These are phyloP conservation scores for Oithona nana DNA, from an alignment of 2,888 invertebrate species.

Conservation along the genomic window DNA sequence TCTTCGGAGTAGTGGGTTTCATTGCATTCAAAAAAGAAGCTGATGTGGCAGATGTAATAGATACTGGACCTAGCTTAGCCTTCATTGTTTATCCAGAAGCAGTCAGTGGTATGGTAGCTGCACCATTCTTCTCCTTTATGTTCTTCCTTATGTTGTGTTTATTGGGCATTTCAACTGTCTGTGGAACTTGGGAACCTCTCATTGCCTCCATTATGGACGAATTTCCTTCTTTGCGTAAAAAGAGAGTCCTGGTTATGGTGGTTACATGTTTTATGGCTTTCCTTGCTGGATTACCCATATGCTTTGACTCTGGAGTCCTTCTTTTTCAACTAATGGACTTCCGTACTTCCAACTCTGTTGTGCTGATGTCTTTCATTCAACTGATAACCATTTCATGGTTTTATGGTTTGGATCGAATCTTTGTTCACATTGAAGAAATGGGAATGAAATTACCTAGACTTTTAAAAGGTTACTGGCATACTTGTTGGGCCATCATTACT, in stretches of 20 bases:
- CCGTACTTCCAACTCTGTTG: constrained; percentile 52
- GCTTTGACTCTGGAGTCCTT: constrained; percentile 50
- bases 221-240: not conserved
- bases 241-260: constrained; percentile 36
- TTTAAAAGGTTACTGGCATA: constrained; percentile 45
- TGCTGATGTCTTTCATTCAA: constrained; percentile 48
- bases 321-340: constrained; percentile 51
- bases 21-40: constrained; percentile 29
- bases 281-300: constrained; percentile 49
- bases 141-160: constrained; percentile 22
- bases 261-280: constrained; percentile 45
- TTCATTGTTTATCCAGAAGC: constrained; percentile 24
- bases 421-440: not conserved
- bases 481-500: constrained; percentile 47
- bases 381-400: constrained; percentile 44
- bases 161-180: constrained; percentile 32
- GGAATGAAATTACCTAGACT: constrained; percentile 38
- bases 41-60: constrained; percentile 23
- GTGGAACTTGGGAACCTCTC: constrained; percentile 46
- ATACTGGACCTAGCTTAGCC: constrained; percentile 22
- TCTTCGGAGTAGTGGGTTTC: constrained; percentile 30
- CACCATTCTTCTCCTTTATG: constrained; percentile 22
- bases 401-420: constrained; percentile 30
- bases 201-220: constrained; percentile 44
- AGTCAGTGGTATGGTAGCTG: constrained; percentile 21